These are phyloP conservation scores for Micropoecilia bifurca DNA, from an alignment of 2,797 vertebrate species.

Conservation along the genomic window DNA sequence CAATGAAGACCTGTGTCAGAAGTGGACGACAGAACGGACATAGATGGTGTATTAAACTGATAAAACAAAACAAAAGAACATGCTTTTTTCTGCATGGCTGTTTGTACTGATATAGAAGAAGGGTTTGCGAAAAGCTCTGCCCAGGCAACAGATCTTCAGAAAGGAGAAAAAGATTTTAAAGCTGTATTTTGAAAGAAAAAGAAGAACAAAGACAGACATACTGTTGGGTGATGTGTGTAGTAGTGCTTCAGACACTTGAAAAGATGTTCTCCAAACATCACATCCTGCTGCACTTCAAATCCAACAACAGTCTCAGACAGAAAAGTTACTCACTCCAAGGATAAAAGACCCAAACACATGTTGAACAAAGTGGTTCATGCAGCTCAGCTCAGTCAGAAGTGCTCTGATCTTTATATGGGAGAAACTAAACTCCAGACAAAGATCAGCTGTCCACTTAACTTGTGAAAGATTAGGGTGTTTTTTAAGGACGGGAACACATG, in stretches of 20 bases:
- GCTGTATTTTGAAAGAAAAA: not conserved
- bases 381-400: not conserved
- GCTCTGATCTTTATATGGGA: not conserved
- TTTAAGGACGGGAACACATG: not conserved
- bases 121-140: not conserved
- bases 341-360: not conserved
- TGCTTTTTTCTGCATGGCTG: not conserved
- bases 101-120: not conserved
- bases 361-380: not conserved
- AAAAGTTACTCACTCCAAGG: not conserved
- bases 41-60: not conserved
- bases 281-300: conserved; percentile 5
- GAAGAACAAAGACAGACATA: not conserved
- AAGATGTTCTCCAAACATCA: not conserved
- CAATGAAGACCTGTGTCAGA: not conserved
- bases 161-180: not conserved
- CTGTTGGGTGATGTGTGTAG: not conserved
- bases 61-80: not conserved
- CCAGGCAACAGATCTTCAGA: not conserved
- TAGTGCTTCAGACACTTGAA: not conserved
- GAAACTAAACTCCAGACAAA: not conserved
- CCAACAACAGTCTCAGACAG: not conserved
- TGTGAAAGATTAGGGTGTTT: not conserved
- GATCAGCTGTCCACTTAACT: not conserved
- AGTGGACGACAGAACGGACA: not conserved